Conservation (phyloP, 2,113 vertebrate species). For the Laticauda laticaudata region DNA sequence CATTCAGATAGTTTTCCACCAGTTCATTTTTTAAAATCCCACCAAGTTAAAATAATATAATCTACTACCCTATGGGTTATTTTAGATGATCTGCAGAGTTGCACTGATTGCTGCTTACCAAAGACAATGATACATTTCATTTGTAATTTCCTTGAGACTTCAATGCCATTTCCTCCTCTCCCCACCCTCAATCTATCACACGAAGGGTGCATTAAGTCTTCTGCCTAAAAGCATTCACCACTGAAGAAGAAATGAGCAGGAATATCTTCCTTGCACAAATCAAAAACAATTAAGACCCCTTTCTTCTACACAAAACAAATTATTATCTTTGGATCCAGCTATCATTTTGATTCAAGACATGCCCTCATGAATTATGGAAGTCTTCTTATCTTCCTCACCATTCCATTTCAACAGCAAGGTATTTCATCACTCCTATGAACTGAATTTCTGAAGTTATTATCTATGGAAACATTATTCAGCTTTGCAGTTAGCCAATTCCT, state of each 20-base stretch:
- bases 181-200: background rate
- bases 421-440: background rate
- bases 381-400: background rate
- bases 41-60: background rate
- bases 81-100: background rate
- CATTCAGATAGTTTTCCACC: background rate
- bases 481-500: constrained; percentile 2
- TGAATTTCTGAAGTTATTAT: background rate
- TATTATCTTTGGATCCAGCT: background rate
- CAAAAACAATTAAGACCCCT: background rate
- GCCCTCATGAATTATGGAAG: background rate
- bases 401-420: accelerated
- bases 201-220: background rate
- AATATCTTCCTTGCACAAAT: background rate
- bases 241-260: background rate
- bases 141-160: background rate
- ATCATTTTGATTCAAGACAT: background rate
- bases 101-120: background rate
- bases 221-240: background rate
- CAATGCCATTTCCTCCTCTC: background rate
- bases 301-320: background rate
- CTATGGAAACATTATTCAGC: background rate
- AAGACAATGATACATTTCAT: background rate
- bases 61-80: background rate
- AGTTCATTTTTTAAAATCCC: background rate